Base-by-base conservation (phyloP, 2,888 invertebrate genomes). In the Neuroscelio doddi region DNA sequence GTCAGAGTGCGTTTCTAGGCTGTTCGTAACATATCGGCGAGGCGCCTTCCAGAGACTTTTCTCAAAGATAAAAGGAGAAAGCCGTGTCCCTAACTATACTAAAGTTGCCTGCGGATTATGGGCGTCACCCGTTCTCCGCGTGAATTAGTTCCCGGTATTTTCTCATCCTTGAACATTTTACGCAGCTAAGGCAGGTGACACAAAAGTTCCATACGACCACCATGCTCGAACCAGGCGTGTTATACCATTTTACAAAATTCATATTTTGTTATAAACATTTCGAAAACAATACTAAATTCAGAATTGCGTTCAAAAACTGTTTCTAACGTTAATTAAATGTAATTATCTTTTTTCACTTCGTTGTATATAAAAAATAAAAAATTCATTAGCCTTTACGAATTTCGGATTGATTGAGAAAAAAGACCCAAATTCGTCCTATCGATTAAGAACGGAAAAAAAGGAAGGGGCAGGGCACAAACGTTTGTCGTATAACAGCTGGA, bases 61-160 rank as follows among this genome's bases (percentile, higher is more conserved):
- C 62, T 57, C 47, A 51, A 50, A 64, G 68, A 68, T 68, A 68
- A 64, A 68, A 64, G 61, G 64, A 64, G 68, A 68, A 68, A 68
- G 68, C 58, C 47, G 62, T 59, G 32, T 36, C 51, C 44, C 49
- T 1, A 36, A 32, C 53, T 29, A 41, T 56, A 45, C 53, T 29
- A 41, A 59, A 45, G 56, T 46, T 59, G 51, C 52, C 62, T 49
- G 55, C 47, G 53, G 58, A 65, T 64, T 57, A 73, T 74, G 74
- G 75, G 77, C 76, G 77, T 69, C 67, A 64, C 71, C 69, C 63
- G 68, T 65, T 69, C 64, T 63, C 55, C 65, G 49, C 63, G 68
- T 64, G 75, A 75, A 78, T 78, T 73, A 70, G 75, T 79, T 79
- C 78, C 45, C 57, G 59, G 75, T 78, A 80, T 75, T 74, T 70